Percentiles rank a stretch among this genome's conserved stretches.
phyloP scores from a whole-genome alignment of 2,113 vertebrate species.

The Albula goreensis region DNA sequence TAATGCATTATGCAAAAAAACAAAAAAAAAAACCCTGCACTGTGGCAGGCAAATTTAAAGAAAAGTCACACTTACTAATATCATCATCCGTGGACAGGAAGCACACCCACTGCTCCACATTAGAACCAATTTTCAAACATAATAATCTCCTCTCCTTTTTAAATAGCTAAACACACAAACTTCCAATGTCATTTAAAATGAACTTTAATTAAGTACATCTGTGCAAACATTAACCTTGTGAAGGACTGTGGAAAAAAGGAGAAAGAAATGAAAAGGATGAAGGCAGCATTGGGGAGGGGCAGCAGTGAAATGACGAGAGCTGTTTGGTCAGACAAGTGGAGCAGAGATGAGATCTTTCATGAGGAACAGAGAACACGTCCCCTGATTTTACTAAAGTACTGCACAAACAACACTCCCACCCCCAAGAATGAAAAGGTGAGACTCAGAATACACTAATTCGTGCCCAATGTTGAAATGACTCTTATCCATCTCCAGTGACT shows the following conservation, averaged over 20 bases:
- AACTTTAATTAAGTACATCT: constrained; percentile 58
- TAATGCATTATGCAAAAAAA: background rate
- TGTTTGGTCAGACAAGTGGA: constrained; percentile 44
- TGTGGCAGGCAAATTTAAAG: background rate
- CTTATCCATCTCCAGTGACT: constrained; percentile 46
- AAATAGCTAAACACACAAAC: constrained; percentile 55
- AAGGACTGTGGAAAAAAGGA: constrained; percentile 53
- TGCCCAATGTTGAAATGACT: constrained; percentile 40
- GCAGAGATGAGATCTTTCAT: constrained; percentile 36
- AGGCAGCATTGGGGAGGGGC: constrained; percentile 31
- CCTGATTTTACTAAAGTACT: constrained; percentile 42
- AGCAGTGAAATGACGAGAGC: constrained; percentile 40
- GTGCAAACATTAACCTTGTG: constrained; percentile 57
- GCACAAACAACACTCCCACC: constrained; percentile 35
- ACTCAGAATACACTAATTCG: constrained; percentile 43
- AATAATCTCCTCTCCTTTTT: constrained; percentile 46
- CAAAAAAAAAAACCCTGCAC: background rate
- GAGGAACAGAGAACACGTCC: constrained; percentile 36
- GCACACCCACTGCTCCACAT: constrained; percentile 37
- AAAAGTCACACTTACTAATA: constrained; percentile 35
- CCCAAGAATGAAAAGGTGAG: constrained; percentile 48
- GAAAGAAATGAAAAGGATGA: constrained; percentile 42
- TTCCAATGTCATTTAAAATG: constrained; percentile 54
- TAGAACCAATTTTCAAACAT: constrained; percentile 44
- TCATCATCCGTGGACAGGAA: constrained; percentile 31